These are phyloP conservation scores for Umimayanthus chanpuru DNA, from an alignment of 92 coral and sea anemone genomes.

Conservation along the genomic window DNA sequence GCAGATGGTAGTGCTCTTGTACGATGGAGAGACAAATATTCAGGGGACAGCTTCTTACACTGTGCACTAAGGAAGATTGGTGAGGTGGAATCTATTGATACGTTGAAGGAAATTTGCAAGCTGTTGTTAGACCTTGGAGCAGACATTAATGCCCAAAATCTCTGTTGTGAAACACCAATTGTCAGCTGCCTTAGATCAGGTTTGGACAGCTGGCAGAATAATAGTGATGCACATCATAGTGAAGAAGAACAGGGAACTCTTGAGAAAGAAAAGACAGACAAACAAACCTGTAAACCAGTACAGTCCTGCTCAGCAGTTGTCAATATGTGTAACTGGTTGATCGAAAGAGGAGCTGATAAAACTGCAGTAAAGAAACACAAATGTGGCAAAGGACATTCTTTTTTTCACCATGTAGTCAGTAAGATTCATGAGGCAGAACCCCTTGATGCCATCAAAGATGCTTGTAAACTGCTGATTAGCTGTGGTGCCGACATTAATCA, in stretches of 20 bases:
- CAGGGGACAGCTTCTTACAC: neutral
- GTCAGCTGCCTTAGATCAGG: slow-evolving; percentile 16
- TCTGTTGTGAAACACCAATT: neutral
- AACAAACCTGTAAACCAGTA: neutral
- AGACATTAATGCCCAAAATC: neutral
- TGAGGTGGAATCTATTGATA: neutral
- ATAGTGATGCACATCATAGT: neutral
- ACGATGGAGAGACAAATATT: neutral
- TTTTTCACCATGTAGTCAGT: neutral
- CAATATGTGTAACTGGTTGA: slow-evolving; percentile 5
- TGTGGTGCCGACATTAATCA: slow-evolving; percentile 20
- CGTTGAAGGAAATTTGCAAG: neutral
- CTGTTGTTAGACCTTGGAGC: slow-evolving; percentile 12
- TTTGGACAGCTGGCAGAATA: neutral
- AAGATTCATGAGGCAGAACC: neutral
- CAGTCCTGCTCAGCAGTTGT: neutral
- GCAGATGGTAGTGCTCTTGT: neutral
- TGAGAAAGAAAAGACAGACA: neutral
- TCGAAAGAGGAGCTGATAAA: slow-evolving; percentile 11
- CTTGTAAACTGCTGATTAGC: neutral
- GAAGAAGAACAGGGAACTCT: neutral
- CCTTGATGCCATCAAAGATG: slow-evolving; percentile 21
- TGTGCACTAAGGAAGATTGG: neutral
- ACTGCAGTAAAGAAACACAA: neutral
- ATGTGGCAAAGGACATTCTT: neutral